These are phyloP conservation scores for Poeciliopsis retropinna DNA, from an alignment of 2,113 vertebrate genomes.

Conservation along the genomic window DNA sequence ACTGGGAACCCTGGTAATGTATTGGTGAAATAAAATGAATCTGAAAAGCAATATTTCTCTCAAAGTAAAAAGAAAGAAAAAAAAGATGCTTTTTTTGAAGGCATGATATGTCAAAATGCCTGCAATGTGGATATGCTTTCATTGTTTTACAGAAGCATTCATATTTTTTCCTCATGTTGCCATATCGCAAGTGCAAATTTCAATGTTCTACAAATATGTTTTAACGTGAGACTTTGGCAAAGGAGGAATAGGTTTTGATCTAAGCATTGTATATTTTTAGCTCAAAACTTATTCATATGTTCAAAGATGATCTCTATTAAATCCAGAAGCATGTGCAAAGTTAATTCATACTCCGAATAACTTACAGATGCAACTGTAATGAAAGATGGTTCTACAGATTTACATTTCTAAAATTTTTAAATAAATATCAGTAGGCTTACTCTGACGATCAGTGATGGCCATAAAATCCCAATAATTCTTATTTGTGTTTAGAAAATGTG, in stretches of 20 bases:
- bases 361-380: neutral
- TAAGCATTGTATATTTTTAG: no score
- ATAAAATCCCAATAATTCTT: no score
- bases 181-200: neutral
- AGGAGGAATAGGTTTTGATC: no score
- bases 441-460: no score
- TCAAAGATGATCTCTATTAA: no score
- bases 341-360: no score
- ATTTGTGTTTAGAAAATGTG: no score
- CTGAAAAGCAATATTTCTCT: neutral
- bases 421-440: no score
- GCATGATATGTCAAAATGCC: slow-evolving; percentile 3
- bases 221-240: no score
- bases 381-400: neutral
- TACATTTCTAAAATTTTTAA: no score
- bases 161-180: neutral
- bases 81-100: neutral
- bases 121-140: neutral
- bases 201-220: neutral
- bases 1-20: neutral
- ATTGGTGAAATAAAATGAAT: slow-evolving; percentile 12
- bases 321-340: no score
- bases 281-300: no score
- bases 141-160: neutral
- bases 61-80: neutral